Evolutionary conservation across 2,113 vertebrate genomes (phyloP).

Genomic region (Chaenogobius annularis): DNA sequence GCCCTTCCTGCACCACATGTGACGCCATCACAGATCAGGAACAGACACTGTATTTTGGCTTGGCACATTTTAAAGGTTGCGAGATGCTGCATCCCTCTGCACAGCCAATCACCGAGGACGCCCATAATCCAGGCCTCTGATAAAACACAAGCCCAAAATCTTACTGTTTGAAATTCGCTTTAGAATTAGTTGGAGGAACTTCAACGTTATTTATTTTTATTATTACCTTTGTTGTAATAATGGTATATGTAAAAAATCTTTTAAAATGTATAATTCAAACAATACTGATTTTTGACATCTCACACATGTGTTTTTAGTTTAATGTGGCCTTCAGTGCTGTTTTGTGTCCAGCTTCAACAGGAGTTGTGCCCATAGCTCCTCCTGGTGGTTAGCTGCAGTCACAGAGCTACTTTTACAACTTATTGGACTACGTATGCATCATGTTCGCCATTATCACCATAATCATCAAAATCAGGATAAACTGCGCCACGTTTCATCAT

Average conservation of each 20-base stretch:
- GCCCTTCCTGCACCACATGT: slow-evolving; percentile 5
- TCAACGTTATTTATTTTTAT: too few relatives aligned
- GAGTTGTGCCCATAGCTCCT: slow-evolving; percentile 55
- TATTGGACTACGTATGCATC: slow-evolving; percentile 1
- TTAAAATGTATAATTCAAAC: too few relatives aligned
- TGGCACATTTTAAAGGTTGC: slow-evolving; percentile 38
- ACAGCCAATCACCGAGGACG: slow-evolving; percentile 38
- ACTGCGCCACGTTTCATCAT: not conserved
- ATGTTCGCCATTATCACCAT: slow-evolving; percentile 4
- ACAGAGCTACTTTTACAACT: slow-evolving; percentile 13
- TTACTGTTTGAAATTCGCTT: slow-evolving; percentile 37
- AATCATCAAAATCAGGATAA: slow-evolving; percentile 33
- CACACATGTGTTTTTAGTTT: not conserved
- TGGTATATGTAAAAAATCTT: too few relatives aligned
- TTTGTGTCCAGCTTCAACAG: not conserved
- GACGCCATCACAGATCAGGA: slow-evolving; percentile 16
- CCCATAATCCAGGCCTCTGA: slow-evolving; percentile 41
- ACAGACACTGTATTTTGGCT: slow-evolving; percentile 36
- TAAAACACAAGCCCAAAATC: slow-evolving; percentile 33
- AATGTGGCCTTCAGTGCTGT: not conserved
- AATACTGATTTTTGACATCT: too few relatives aligned
- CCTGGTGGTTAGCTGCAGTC: slow-evolving; percentile 57
- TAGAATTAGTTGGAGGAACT: not conserved
- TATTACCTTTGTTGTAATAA: too few relatives aligned
- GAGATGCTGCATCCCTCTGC: slow-evolving; percentile 50